phyloP scores from a whole-genome alignment of 2,797 vertebrate genomes.

The Pangasius mekongensis region DNA sequence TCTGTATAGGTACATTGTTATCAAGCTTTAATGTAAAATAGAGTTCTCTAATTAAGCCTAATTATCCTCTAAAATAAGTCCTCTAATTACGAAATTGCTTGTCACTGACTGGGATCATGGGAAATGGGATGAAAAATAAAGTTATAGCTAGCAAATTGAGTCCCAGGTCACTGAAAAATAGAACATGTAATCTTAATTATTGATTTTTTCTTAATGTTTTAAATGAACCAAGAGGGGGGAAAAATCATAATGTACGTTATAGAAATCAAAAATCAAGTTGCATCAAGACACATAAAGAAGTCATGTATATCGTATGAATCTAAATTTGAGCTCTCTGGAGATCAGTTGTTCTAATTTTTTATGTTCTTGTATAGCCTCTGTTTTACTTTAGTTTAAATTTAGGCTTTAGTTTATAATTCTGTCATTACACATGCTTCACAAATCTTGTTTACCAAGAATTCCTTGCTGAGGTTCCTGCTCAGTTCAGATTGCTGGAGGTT shows the following conservation, averaged over 20 bases:
- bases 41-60: background rate
- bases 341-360: too few relatives aligned
- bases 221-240: background rate
- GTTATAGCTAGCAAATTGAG: background rate
- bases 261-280: background rate
- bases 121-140: background rate
- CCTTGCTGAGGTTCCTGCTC: background rate
- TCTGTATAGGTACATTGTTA: background rate
- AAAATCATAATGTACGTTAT: background rate
- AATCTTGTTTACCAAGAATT: slow-evolving; percentile 23
- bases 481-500: background rate
- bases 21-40: background rate
- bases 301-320: background rate
- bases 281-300: background rate
- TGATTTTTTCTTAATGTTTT: background rate
- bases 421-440: background rate
- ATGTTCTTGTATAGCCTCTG: background rate
- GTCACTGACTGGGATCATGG: background rate
- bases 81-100: background rate
- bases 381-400: background rate
- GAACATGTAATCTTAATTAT: background rate
- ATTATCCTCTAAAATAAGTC: background rate
- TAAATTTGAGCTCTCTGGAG: background rate
- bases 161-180: background rate
- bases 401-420: background rate